Evolutionary conservation across 2,113 vertebrate species (phyloP).

Genomic region (Coptodon bakossiorum): DNA sequence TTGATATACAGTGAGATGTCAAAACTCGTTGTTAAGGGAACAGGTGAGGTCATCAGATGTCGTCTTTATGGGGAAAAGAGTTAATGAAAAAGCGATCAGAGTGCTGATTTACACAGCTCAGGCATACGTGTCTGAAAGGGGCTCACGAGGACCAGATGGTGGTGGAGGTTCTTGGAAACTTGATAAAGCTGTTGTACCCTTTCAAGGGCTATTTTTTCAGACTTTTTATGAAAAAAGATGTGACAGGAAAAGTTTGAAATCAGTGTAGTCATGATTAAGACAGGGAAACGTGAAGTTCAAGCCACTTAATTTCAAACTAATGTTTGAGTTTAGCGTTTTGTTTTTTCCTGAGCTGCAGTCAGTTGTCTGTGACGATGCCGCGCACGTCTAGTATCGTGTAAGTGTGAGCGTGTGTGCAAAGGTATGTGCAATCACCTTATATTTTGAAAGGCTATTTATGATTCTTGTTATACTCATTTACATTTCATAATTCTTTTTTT

Average conservation of each 20-base stretch:
- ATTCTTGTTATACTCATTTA: neutral
- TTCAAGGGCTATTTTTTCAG: constrained; percentile 54
- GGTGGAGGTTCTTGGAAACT: neutral
- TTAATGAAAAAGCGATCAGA: neutral
- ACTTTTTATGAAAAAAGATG: constrained; percentile 3
- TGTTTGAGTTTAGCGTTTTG: neutral
- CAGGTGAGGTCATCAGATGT: neutral
- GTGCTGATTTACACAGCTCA: neutral
- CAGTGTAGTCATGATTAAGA: neutral
- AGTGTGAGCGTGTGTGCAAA: neutral
- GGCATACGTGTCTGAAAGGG: neutral
- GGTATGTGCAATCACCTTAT: neutral
- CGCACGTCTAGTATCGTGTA: neutral
- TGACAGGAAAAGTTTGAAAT: neutral
- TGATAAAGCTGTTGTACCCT: constrained; percentile 26
- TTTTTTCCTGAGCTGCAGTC: neutral
- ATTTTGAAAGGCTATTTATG: neutral
- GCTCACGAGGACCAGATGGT: neutral
- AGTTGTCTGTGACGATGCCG: neutral
- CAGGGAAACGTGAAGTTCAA: neutral
- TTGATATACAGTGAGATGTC: neutral
- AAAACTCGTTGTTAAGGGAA: neutral
- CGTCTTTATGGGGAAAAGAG: neutral
- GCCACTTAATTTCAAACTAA: constrained; percentile 8
- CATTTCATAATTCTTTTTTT: neutral